Evolutionary conservation across 2,888 invertebrate species (phyloP).

Genomic region (Gymnoscelis rufifasciata): DNA sequence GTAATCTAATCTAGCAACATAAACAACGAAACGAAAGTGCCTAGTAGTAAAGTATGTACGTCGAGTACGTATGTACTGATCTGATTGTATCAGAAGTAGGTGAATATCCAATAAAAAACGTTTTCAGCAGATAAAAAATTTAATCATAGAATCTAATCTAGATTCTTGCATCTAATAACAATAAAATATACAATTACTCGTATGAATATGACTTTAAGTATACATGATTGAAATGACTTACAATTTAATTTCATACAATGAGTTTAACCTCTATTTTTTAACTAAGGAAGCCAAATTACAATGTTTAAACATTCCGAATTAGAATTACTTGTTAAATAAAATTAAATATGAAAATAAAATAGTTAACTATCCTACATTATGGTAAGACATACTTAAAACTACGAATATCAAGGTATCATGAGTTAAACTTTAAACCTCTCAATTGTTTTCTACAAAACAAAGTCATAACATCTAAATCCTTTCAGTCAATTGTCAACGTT

Average conservation of each 20-base stretch:
- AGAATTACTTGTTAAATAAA: constrained; percentile 56
- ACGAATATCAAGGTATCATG: constrained; percentile 14
- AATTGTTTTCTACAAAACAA: constrained; percentile 19
- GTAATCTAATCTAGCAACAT: too few relatives aligned
- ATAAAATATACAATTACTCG: constrained; percentile 63
- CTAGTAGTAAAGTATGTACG: too few relatives aligned
- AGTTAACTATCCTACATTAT: constrained; percentile 26
- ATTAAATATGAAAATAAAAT: constrained; percentile 43
- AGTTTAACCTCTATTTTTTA: constrained; percentile 20
- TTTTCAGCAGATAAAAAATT: constrained; percentile 64
- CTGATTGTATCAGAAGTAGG: neutral
- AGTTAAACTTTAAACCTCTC: constrained; percentile 16
- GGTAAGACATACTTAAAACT: constrained; percentile 24
- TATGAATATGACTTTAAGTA: constrained; percentile 40
- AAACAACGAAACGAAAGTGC: too few relatives aligned
- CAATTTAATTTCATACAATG: constrained; percentile 7
- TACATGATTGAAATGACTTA: constrained; percentile 42
- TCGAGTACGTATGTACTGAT: too few relatives aligned
- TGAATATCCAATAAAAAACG: neutral
- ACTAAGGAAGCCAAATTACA: constrained; percentile 53
- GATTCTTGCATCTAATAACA: constrained; percentile 67
- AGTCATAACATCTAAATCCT: constrained; percentile 15
- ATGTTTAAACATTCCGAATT: constrained; percentile 46
- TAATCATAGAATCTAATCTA: constrained; percentile 63
- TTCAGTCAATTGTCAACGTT: constrained; percentile 23